These are phyloP conservation scores for Drosophila bunnanda DNA, from an alignment of 2,888 invertebrate species.

Conservation along the genomic window DNA sequence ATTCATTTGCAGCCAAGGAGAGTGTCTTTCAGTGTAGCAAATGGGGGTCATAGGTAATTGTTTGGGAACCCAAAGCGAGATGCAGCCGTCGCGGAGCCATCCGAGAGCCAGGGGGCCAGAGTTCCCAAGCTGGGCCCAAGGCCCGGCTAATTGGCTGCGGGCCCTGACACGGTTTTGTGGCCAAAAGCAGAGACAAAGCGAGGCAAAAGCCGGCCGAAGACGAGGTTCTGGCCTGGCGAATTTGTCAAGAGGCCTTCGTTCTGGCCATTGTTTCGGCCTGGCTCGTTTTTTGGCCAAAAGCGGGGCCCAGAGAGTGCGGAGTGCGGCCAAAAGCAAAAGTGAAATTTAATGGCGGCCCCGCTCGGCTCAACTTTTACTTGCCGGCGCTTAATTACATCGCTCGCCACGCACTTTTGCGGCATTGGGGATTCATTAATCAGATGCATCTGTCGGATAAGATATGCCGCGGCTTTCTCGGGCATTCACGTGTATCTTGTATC, in stretches of 20 bases:
- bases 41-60: slow-evolving; percentile 7
- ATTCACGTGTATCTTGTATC: neutral
- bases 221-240: slow-evolving; percentile 48
- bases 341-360: slow-evolving; percentile 41
- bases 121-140: slow-evolving; percentile 63
- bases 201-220: slow-evolving; percentile 4
- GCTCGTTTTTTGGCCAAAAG: neutral
- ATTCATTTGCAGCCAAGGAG: too few species aligned
- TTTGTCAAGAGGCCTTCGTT: slow-evolving; percentile 71
- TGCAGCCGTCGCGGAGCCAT: slow-evolving; percentile 39
- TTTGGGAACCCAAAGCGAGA: slow-evolving; percentile 26
- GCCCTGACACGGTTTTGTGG: slow-evolving; percentile 65
- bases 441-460: slow-evolving; percentile 79
- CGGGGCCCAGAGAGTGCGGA: neutral
- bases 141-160: slow-evolving; percentile 59
- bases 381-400: slow-evolving; percentile 72
- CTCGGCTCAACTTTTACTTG: slow-evolving; percentile 50
- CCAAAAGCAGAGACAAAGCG: slow-evolving; percentile 9
- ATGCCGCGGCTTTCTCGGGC: slow-evolving; percentile 29
- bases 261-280: slow-evolving; percentile 54
- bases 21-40: neutral
- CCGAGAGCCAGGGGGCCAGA: slow-evolving; percentile 8
- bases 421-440: slow-evolving; percentile 76
- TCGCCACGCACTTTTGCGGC: slow-evolving; percentile 73
- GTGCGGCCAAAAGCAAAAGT: slow-evolving; percentile 49